Conservation (phyloP, 2,113 vertebrate species). For the Mus musculus region GRCm39 chr3:103918501-103919000, state of each 20-base stretch:
- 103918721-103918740: too few relatives aligned
- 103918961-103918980: background rate
- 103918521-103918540: background rate
- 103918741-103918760: background rate
- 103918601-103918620: background rate
- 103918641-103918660: background rate
- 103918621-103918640: background rate
- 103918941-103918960: background rate
- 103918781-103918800: background rate
- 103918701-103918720: background rate
- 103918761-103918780: background rate
- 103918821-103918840: background rate
- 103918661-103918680: constrained; percentile 23
- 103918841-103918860: background rate
- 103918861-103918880: constrained; percentile 52
- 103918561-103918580: constrained; percentile 29
- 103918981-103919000: constrained; percentile 14
- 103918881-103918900: background rate
- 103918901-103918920: background rate
- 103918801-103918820: background rate
- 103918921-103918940: background rate
- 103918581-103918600: constrained; percentile 29
- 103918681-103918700: background rate
- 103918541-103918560: constrained; percentile 5
- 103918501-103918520: background rate